phyloP scores from a whole-genome alignment of 2,797 vertebrate species.

The Sebastes kiyomatsui region DNA sequence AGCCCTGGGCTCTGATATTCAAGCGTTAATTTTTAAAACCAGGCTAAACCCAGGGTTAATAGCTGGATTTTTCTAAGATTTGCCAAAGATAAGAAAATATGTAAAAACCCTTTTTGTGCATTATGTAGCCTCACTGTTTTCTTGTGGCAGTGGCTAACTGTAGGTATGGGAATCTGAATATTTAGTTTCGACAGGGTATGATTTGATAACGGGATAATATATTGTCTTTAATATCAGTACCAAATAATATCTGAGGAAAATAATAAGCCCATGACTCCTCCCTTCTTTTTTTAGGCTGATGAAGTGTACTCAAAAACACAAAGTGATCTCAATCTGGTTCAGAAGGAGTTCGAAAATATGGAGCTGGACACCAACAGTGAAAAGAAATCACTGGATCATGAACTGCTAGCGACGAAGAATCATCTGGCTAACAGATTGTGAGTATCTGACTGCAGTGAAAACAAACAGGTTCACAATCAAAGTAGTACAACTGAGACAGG shows the following conservation, averaged over 20 bases:
- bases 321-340: conserved; percentile 12
- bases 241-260: neutral
- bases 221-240: neutral
- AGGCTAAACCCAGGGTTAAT: neutral
- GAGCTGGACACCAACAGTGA: conserved; percentile 35
- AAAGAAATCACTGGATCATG: conserved; percentile 22
- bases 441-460: conserved; percentile 32
- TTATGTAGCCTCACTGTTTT: neutral
- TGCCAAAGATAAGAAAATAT: neutral
- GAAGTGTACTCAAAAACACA: conserved; percentile 10
- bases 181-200: neutral
- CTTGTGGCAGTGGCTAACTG: neutral
- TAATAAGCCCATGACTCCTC: neutral
- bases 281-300: conserved; percentile 48
- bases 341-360: conserved; percentile 44
- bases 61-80: conserved; percentile 7
- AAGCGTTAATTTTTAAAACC: neutral
- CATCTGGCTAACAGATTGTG: conserved; percentile 48
- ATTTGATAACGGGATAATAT: neutral
- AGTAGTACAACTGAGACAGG: neutral
- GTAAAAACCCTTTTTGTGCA: neutral
- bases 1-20: neutral
- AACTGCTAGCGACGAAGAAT: conserved; percentile 19
- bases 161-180: neutral
- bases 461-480: neutral